These are phyloP conservation scores for Bergia sp. DNA, from an alignment of 92 coral and sea anemone species.

Conservation along the genomic window DNA sequence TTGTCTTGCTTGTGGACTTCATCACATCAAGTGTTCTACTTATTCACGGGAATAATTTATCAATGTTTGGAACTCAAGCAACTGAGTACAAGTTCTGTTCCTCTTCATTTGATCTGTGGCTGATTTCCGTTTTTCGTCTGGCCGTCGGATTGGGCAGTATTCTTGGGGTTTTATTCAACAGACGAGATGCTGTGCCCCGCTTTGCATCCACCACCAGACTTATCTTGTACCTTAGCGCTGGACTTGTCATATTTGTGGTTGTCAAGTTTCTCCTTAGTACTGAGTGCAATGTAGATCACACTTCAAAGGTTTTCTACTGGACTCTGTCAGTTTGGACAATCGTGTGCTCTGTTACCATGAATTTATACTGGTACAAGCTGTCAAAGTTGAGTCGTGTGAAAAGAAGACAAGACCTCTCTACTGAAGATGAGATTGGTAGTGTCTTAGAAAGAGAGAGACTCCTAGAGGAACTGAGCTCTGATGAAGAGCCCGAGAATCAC, in stretches of 20 bases:
- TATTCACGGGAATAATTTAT: slow-evolving; percentile 71
- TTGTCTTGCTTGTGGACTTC: slow-evolving; percentile 58
- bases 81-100: slow-evolving; percentile 73
- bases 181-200: slow-evolving; percentile 73
- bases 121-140: slow-evolving; percentile 67
- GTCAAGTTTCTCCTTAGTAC: slow-evolving; percentile 85
- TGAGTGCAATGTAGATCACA: slow-evolving; percentile 65
- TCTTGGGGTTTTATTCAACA: slow-evolving; percentile 63
- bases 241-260: slow-evolving; percentile 64
- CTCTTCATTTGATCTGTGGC: slow-evolving; percentile 85
- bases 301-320: slow-evolving; percentile 74
- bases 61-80: slow-evolving; percentile 45
- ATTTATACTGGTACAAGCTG: slow-evolving; percentile 72
- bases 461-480: slow-evolving; percentile 48
- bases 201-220: slow-evolving; percentile 60
- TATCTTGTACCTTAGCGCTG: slow-evolving; percentile 60
- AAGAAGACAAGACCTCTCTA: slow-evolving; percentile 44
- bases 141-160: slow-evolving; percentile 70
- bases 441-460: slow-evolving; percentile 72
- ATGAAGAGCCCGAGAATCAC: slow-evolving; percentile 9
- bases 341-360: slow-evolving; percentile 54
- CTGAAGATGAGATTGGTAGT: slow-evolving; percentile 81
- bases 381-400: slow-evolving; percentile 46
- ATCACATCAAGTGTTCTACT: slow-evolving; percentile 61
- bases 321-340: slow-evolving; percentile 69